Percentiles rank a stretch among this genome's conserved stretches.
These are phyloP conservation scores for Metalampra italica DNA, from an alignment of 2,888 invertebrate species.

Conservation along the genomic window DNA sequence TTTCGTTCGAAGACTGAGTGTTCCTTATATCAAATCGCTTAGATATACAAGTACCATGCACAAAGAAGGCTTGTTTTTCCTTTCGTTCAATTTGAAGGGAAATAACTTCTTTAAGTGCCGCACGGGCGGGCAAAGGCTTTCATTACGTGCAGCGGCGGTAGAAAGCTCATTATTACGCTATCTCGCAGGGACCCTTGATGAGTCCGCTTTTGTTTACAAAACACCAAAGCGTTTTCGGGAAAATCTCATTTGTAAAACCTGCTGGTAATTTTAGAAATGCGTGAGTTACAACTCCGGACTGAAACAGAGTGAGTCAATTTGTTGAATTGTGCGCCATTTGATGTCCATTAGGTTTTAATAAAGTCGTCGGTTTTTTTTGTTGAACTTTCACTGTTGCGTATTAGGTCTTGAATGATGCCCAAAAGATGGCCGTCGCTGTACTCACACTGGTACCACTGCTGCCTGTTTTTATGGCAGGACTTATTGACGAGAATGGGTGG, in stretches of 20 bases:
- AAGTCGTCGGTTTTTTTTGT: no score
- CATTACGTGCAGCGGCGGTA: neutral
- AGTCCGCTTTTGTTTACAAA: constrained; percentile 12
- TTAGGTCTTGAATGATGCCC: no score
- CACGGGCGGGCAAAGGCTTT: constrained; percentile 1
- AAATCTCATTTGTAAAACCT: constrained; percentile 1
- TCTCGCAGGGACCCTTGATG: constrained; percentile 12
- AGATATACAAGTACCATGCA: no score
- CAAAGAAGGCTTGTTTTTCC: neutral
- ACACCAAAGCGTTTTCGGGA: constrained; percentile 1
- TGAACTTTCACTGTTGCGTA: no score
- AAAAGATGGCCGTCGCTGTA: no score
- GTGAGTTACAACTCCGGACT: no score
- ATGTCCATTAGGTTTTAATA: no score
- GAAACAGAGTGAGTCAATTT: neutral
- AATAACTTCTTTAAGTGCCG: constrained; percentile 5
- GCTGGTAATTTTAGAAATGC: neutral
- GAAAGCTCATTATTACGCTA: constrained; percentile 16
- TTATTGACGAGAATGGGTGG: no score
- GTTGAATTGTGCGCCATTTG: neutral
- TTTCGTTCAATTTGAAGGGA: neutral
- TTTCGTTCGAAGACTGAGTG: neutral
- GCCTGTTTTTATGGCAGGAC: no score
- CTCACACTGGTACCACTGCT: no score
- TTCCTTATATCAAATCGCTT: neutral